Percentiles rank a stretch among this genome's conserved stretches.
phyloP scores from a whole-genome alignment of 1,140 invertebrate species.

The Sarcophaga peregrina region DNA sequence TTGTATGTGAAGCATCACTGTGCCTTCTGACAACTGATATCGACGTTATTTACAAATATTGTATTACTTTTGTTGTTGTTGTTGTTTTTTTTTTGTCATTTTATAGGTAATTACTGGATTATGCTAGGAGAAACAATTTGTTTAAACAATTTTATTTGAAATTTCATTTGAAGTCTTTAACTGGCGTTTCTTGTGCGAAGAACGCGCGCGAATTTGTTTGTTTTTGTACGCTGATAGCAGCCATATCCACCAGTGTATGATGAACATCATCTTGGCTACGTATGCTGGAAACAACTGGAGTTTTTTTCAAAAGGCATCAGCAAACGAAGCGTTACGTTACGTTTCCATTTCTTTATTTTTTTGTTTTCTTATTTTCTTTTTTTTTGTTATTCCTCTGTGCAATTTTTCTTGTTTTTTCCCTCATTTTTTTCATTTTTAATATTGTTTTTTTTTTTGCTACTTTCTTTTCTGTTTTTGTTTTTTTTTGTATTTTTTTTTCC shows the following conservation, averaged over 20 bases:
- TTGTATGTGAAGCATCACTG: too few species aligned
- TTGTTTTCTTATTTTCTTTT: constrained; percentile 31
- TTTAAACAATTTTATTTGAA: not conserved
- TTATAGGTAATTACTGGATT: not conserved
- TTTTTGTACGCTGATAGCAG: constrained; percentile 5
- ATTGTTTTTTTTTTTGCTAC: constrained; percentile 29
- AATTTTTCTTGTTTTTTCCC: constrained; percentile 52
- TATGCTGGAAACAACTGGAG: constrained; percentile 35
- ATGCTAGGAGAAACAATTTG: not conserved
- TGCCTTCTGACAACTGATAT: too few species aligned
- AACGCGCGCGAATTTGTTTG: constrained; percentile 2
- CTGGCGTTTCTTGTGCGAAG: not conserved
- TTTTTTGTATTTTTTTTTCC: not conserved
- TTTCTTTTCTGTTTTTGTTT: not conserved
- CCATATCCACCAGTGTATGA: constrained; percentile 22
- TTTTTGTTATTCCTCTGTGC: constrained; percentile 41
- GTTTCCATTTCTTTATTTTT: constrained; percentile 45
- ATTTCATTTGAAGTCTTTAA: not conserved
- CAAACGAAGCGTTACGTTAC: constrained; percentile 38
- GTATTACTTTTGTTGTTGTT: not conserved
- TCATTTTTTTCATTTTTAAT: constrained; percentile 23
- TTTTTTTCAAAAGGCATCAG: constrained; percentile 25
- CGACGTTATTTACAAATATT: too few species aligned
- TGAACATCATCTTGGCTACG: constrained; percentile 38
- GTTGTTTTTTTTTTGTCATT: not conserved